Conservation (phyloP, 2,797 vertebrate species). For the Sardinella longiceps region DNA sequence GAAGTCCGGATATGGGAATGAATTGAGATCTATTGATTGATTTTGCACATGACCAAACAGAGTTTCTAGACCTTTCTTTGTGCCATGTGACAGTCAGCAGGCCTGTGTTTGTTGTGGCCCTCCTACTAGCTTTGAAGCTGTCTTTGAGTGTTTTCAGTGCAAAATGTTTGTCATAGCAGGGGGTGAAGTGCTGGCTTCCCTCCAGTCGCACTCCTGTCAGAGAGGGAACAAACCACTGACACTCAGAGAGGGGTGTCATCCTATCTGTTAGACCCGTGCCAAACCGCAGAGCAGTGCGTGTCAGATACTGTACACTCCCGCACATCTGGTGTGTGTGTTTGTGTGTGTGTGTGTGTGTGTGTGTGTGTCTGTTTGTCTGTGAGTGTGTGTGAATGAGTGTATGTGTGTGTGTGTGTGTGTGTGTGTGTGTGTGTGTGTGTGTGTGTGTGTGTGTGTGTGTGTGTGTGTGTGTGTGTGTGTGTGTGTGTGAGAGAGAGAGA, state of each 20-base stretch:
- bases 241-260: conserved; percentile 23
- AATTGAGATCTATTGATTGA: background rate
- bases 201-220: conserved; percentile 25
- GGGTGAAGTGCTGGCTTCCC: conserved; percentile 16
- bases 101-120: background rate
- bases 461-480: conserved; percentile 14
- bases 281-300: conserved; percentile 40
- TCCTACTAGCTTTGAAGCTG: background rate
- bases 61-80: background rate
- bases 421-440: conserved; percentile 5
- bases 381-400: too few species aligned
- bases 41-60: background rate
- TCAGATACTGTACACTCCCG: background rate
- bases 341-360: background rate
- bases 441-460: background rate
- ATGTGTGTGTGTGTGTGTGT: background rate
- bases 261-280: conserved; percentile 38
- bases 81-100: background rate
- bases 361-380: conserved; percentile 4
- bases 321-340: background rate
- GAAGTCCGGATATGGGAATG: background rate
- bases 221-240: conserved; percentile 31
- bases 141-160: background rate
- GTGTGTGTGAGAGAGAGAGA: background rate
- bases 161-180: conserved; percentile 16